Conservation (phyloP, 2,888 invertebrate genomes). For the Branchipolynoe longqiensis region DNA sequence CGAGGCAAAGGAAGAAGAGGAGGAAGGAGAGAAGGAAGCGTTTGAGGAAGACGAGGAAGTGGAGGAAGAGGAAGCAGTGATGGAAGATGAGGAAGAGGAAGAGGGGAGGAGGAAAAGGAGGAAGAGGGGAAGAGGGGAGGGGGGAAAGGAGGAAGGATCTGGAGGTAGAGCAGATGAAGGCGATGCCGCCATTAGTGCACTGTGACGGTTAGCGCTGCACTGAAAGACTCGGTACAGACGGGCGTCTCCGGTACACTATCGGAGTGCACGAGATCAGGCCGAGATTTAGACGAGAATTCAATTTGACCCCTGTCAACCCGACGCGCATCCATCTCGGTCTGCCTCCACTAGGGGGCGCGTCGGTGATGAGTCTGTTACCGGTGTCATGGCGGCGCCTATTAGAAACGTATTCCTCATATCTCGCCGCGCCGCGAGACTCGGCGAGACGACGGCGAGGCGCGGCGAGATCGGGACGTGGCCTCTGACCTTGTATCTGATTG, state of each 20-base stretch:
- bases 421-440: conserved; percentile 24
- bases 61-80: too few species aligned
- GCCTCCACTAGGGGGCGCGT: conserved; percentile 5
- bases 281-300: conserved; percentile 43
- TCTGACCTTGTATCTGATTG: conserved; percentile 43
- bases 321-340: conserved; percentile 12
- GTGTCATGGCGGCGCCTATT: conserved; percentile 24
- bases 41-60: too few species aligned
- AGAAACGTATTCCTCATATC: conserved; percentile 47
- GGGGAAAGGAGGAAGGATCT: neutral
- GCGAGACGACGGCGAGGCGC: conserved; percentile 15
- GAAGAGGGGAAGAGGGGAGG: neutral
- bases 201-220: too few species aligned
- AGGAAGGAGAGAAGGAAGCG: too few species aligned
- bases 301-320: conserved; percentile 18
- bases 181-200: too few species aligned
- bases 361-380: conserved; percentile 33
- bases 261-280: neutral
- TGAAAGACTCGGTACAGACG: too few species aligned
- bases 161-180: neutral
- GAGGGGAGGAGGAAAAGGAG: too few species aligned
- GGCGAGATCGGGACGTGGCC: conserved; percentile 20
- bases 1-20: too few species aligned
- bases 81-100: too few species aligned
- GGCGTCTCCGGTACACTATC: conserved; percentile 15